A percentile compares a stretch with the other conserved stretches of the same genome.
Conservation (phyloP, 1,140 invertebrate genomes). For the Pogonomyrmex barbatus region DNA sequence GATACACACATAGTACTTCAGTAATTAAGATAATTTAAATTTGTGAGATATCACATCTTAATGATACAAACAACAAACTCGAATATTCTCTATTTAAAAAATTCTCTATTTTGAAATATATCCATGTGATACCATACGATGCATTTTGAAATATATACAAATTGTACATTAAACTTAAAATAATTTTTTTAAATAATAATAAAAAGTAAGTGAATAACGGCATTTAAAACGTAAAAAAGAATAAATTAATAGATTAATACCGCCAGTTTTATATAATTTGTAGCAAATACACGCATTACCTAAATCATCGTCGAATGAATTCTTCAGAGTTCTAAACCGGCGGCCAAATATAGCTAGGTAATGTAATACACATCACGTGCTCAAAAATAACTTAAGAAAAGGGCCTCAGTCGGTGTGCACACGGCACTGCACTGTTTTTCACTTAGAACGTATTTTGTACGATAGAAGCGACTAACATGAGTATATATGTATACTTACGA, state of each 20-base stretch:
- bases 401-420: constrained; percentile 81
- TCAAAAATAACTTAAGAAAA: constrained; percentile 84
- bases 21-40: background rate
- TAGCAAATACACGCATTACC: background rate
- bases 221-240: background rate
- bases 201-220: background rate
- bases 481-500: constrained; percentile 35
- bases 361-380: constrained; percentile 85
- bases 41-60: background rate
- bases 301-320: constrained; percentile 36
- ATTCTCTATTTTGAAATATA: background rate
- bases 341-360: constrained; percentile 85
- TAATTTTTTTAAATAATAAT: constrained; percentile 28
- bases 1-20: too few relatives aligned
- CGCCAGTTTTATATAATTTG: background rate
- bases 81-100: background rate
- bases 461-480: constrained; percentile 61
- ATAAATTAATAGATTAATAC: background rate
- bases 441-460: constrained; percentile 45
- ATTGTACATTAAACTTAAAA: background rate
- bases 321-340: constrained; percentile 71
- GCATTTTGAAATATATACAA: constrained; percentile 4
- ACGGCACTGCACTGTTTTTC: constrained; percentile 79
- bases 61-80: background rate
- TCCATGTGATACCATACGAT: background rate